phyloP scores from a whole-genome alignment of 2,888 invertebrate species.

The Bedellia somnulentella region DNA sequence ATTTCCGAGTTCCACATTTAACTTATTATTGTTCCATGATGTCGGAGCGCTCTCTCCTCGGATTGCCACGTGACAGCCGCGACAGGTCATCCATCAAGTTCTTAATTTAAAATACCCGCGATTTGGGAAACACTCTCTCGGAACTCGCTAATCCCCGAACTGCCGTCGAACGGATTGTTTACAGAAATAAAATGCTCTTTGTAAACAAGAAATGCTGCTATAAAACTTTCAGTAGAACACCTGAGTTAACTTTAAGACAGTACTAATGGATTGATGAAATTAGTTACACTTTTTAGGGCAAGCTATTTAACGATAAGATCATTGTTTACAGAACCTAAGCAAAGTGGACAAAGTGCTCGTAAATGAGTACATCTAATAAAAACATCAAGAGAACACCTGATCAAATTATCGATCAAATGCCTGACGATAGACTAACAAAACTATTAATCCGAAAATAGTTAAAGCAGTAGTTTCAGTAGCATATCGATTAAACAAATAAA shows the following conservation, averaged over 20 bases:
- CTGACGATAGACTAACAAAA: conserved; percentile 43
- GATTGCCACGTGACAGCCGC: conserved; percentile 43
- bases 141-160: conserved; percentile 40
- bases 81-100: conserved; percentile 52
- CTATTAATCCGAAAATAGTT: conserved; percentile 49
- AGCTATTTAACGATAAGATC: too few relatives aligned
- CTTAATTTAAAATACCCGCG: conserved; percentile 56
- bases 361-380: conserved; percentile 53
- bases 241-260: too few relatives aligned
- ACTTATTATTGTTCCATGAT: conserved; percentile 53
- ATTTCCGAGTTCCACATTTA: conserved; percentile 51
- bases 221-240: conserved; percentile 23
- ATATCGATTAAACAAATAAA: conserved; percentile 61
- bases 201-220: conserved; percentile 28
- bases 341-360: conserved; percentile 49
- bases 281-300: too few relatives aligned
- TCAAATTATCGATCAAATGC: conserved; percentile 30
- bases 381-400: conserved; percentile 41
- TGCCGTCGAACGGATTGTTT: conserved; percentile 28
- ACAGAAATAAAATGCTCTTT: conserved; percentile 32
- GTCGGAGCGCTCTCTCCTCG: conserved; percentile 27
- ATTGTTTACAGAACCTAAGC: conserved; percentile 35
- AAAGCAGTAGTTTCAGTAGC: conserved; percentile 39
- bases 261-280: too few relatives aligned
- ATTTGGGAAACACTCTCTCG: conserved; percentile 38